A percentile compares a stretch with the other conserved stretches of the same genome.
These are phyloP conservation scores for Kryptopterus vitreolus DNA, from an alignment of 2,797 vertebrate species.

Conservation along the genomic window DNA sequence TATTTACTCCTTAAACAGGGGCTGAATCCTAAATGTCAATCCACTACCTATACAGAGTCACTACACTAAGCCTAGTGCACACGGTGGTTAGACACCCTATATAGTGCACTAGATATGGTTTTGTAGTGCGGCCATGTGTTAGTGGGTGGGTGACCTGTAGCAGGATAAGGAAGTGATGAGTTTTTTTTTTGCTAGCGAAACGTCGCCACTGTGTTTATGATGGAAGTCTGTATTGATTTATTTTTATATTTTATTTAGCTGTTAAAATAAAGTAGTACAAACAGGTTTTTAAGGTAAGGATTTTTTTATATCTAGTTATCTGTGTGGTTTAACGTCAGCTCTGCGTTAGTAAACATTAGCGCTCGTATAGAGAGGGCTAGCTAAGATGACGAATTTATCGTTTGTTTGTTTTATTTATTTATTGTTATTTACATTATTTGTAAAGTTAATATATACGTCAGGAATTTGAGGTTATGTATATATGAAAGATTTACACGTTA, in stretches of 20 bases:
- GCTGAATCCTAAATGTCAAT: background rate
- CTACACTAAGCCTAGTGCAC: background rate
- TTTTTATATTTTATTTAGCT: background rate
- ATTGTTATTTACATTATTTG: background rate
- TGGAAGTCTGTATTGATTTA: background rate
- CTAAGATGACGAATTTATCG: background rate
- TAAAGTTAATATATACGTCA: too few species aligned
- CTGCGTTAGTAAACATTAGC: background rate
- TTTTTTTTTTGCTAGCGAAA: background rate
- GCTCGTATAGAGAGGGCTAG: background rate
- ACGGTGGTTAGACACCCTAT: background rate
- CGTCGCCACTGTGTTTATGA: background rate
- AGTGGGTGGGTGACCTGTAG: background rate
- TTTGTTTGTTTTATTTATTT: background rate
- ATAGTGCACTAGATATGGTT: slow-evolving; percentile 2
- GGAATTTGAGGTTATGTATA: background rate
- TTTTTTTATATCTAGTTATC: background rate
- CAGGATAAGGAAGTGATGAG: slow-evolving; percentile 28
- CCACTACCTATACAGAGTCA: background rate
- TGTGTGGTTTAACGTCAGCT: background rate
- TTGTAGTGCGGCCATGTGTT: background rate
- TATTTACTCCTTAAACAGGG: background rate
- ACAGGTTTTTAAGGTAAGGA: background rate
- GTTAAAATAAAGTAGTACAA: background rate
- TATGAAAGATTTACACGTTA: background rate